phyloP scores from a whole-genome alignment of 2,113 vertebrate species.

The Cryptomyrus ogoouensis region DNA sequence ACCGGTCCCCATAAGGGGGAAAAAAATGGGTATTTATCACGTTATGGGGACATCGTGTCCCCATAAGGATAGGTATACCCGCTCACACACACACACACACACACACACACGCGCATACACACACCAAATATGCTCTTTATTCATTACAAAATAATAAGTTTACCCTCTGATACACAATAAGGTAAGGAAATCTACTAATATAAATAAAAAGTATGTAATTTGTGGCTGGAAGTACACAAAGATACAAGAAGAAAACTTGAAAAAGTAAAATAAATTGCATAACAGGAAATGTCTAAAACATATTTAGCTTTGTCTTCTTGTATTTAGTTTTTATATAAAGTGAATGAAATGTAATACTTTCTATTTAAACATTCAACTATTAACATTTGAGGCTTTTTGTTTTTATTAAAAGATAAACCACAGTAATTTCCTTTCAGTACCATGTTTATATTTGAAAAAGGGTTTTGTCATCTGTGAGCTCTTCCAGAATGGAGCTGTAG shows the following conservation, averaged over 20 bases:
- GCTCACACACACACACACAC: not conserved
- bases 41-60: too few relatives aligned
- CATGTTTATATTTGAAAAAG: not conserved
- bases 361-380: not conserved
- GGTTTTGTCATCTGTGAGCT: not conserved
- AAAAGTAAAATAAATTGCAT: not conserved
- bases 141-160: not conserved
- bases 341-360: not conserved
- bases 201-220: not conserved
- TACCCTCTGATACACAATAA: not conserved
- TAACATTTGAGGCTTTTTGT: not conserved
- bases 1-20: too few relatives aligned
- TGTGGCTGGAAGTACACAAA: not conserved
- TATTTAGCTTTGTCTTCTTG: not conserved
- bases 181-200: not conserved
- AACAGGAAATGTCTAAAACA: not conserved
- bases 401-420: not conserved
- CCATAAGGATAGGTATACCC: too few relatives aligned
- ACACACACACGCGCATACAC: too few relatives aligned
- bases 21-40: too few relatives aligned
- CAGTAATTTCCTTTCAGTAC: conserved; percentile 1
- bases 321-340: not conserved
- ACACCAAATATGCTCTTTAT: not conserved
- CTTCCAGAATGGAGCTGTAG: not conserved
- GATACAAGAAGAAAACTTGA: not conserved